Evolutionary conservation across 2,888 invertebrate genomes (phyloP), one percentile per base, ranked within the genome.

Genomic region (Mactromeris polynyma): DNA sequence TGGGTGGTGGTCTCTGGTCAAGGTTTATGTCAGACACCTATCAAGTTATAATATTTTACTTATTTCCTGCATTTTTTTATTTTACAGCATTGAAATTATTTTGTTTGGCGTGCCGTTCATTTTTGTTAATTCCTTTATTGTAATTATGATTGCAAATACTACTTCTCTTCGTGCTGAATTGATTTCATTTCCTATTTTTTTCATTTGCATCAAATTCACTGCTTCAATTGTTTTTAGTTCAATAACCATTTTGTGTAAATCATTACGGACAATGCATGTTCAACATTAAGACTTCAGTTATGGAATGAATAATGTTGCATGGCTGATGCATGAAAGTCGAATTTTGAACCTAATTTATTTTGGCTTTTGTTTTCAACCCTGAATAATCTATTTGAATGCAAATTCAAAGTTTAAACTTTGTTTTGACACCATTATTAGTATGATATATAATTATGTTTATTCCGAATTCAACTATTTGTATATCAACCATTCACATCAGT

Each of bases 291-390:
- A 6, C 3, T 6, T 64, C 26, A 64, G 26, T 64, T 11, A 64
- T 51, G 11, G 58, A 64, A 64, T 64, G 58, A n/a, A 64, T 64
- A 64, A 64, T n/a, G 6, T 64, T 64, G 58, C 58, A 64, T 64
- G 58, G n/a, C 11, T 64, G 58, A 64, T 2, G 58, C 58, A 64
- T 64, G 58, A 7, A 7, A 6, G n/a, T 26, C 58, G n/a, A 64
- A 7, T 26, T 64, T n/a, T 64, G n/a, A 64, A 7, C 26, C 26
- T 26, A 64, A 11, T n/a, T 64, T 26, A 26, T 64, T 64, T 58
- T 64, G 26, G n/a, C 7, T 64, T n/a, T 7, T 26, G 11, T 26
- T 64, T 26, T 26, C 58, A n/a, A 26, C 26, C 58, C 58, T 64
- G 11, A 64, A 26, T 64, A 64, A 0, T 51, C 51, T 64, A 64